phyloP scores from a whole-genome alignment of 2,888 invertebrate species.

The Malthinus flaveolus region DNA sequence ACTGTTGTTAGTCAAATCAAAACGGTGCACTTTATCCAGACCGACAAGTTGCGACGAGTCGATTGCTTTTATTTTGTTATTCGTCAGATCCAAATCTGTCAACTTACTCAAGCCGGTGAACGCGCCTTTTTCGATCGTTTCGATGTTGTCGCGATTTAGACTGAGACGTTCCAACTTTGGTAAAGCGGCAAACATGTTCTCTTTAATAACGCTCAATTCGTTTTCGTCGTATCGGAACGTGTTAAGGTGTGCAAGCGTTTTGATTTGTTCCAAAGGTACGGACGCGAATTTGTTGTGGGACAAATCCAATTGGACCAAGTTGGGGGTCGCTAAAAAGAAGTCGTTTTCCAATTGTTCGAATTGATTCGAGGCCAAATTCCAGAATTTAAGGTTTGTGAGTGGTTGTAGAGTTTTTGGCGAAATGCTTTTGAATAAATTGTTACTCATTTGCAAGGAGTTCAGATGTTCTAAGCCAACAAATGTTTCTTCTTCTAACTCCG shows the following conservation, averaged over 20 bases:
- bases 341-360: background rate
- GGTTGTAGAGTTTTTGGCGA: background rate
- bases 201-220: background rate
- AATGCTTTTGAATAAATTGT: background rate
- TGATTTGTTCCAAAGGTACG: background rate
- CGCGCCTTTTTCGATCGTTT: background rate
- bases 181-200: background rate
- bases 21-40: background rate
- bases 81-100: background rate
- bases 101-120: background rate
- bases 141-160: background rate
- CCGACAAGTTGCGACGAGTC: background rate
- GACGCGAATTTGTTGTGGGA: background rate
- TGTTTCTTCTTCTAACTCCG: background rate
- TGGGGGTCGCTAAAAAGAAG: background rate
- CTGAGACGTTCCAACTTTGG: background rate
- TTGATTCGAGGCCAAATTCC: background rate
- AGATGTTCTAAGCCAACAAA: background rate
- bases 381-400: background rate
- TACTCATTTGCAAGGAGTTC: background rate
- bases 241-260: background rate
- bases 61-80: background rate
- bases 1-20: conserved; percentile 2
- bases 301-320: background rate
- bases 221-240: background rate